A percentile compares a stretch with the other conserved stretches of the same genome.
Evolutionary conservation across 2,113 vertebrate genomes (phyloP).

Genomic region (Cisticola juncidis): DNA sequence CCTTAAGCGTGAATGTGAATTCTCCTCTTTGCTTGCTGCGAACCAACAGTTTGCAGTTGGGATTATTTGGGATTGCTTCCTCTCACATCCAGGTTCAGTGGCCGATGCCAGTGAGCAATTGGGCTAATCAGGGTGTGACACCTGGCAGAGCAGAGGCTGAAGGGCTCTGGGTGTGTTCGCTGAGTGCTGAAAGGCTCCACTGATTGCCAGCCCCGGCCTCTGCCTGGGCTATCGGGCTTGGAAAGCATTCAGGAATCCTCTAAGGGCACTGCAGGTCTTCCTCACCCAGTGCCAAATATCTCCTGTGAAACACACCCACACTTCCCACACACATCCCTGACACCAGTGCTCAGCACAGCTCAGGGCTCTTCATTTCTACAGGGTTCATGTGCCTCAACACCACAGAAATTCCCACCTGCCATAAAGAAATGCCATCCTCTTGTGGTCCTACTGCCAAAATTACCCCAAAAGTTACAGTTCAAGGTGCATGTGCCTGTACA

Average conservation of each 20-base stretch:
- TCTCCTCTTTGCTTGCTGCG: not conserved
- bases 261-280: not conserved
- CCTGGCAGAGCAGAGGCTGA: conserved; percentile 13
- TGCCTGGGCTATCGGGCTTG: not conserved
- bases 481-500: not conserved
- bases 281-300: not conserved
- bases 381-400: not conserved
- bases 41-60: not conserved
- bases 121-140: conserved; percentile 4
- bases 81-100: not conserved
- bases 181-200: not conserved
- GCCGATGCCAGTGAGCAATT: not conserved
- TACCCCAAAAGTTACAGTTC: not conserved
- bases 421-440: not conserved
- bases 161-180: not conserved
- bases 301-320: not conserved
- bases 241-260: not conserved
- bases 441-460: not conserved
- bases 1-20: not conserved
- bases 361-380: not conserved
- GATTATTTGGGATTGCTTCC: not conserved
- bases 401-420: not conserved
- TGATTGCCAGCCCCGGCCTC: not conserved
- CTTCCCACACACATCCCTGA: not conserved
- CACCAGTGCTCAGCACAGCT: not conserved